Conservation (phyloP, 1,140 invertebrate species). For the Bicyclus anynana region DNA sequence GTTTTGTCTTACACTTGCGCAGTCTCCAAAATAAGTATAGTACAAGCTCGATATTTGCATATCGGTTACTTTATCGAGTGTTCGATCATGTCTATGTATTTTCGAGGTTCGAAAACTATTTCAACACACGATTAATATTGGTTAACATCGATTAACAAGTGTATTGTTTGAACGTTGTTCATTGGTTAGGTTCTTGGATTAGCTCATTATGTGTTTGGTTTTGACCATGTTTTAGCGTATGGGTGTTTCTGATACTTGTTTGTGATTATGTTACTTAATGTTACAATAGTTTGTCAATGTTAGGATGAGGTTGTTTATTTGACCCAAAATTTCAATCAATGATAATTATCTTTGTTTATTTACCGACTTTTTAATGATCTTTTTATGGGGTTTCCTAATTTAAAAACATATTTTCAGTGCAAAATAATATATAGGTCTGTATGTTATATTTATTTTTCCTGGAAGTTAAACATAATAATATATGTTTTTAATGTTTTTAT, state of each 20-base stretch:
- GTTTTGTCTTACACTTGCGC: background rate
- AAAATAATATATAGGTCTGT: no score
- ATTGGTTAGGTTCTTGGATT: constrained; percentile 11
- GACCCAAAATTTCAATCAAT: no score
- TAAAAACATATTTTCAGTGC: no score
- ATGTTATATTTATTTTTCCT: no score
- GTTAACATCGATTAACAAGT: constrained; percentile 14
- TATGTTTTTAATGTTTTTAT: no score
- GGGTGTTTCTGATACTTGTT: background rate
- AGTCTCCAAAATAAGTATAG: constrained; percentile 12
- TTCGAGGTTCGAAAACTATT: constrained; percentile 22
- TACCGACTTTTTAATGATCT: no score
- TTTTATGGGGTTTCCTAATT: no score
- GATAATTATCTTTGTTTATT: no score
- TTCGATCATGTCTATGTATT: constrained; percentile 28
- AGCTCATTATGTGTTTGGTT: constrained; percentile 27
- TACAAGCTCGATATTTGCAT: constrained; percentile 32
- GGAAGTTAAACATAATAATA: no score
- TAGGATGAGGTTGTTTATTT: no score
- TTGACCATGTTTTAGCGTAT: constrained; percentile 11
- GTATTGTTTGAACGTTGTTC: constrained; percentile 25
- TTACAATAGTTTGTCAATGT: no score
- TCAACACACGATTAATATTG: constrained; percentile 25
- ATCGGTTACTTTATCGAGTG: constrained; percentile 27
- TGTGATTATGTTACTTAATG: background rate